Percentiles rank a stretch among this genome's conserved stretches.
Evolutionary conservation across 2,888 invertebrate species (phyloP).

Genomic region (Drosophila multiciliata): DNA sequence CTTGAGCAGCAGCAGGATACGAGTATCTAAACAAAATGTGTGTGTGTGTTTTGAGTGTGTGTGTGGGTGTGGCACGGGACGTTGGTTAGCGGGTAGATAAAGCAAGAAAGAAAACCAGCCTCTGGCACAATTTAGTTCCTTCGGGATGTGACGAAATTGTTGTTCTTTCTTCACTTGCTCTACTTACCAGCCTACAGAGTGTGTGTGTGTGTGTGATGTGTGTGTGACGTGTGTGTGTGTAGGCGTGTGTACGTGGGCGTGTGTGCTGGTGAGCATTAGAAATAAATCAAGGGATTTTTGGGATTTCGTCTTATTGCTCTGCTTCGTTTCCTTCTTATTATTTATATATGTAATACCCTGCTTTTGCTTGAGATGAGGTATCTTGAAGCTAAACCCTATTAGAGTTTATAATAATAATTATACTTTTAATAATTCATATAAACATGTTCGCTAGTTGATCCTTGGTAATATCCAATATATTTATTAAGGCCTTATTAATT

Average conservation of each 20-base stretch:
- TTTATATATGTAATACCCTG: conserved; percentile 26
- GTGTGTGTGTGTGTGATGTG: conserved; percentile 7
- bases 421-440: not conserved
- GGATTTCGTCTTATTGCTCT: conserved; percentile 68
- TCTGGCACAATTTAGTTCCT: conserved; percentile 78
- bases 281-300: conserved; percentile 81
- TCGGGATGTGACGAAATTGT: conserved; percentile 64
- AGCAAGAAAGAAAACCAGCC: conserved; percentile 54
- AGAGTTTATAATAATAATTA: not conserved
- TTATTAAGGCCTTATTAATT: not conserved
- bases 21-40: conserved; percentile 39
- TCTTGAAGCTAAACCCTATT: not conserved
- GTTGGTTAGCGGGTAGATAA: conserved; percentile 20
- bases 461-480: too few relatives aligned
- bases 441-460: not conserved
- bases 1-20: conserved; percentile 45
- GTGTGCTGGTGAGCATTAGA: conserved; percentile 62
- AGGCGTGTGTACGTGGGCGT: conserved; percentile 11
- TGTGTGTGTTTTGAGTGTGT: not conserved
- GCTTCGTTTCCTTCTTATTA: conserved; percentile 39
- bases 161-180: conserved; percentile 64
- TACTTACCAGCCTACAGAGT: conserved; percentile 63
- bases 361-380: not conserved
- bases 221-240: not conserved
- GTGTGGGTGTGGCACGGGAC: not conserved